These are phyloP conservation scores for Microtus oregoni DNA, from an alignment of 2,113 vertebrate species.

Conservation along the genomic window DNA sequence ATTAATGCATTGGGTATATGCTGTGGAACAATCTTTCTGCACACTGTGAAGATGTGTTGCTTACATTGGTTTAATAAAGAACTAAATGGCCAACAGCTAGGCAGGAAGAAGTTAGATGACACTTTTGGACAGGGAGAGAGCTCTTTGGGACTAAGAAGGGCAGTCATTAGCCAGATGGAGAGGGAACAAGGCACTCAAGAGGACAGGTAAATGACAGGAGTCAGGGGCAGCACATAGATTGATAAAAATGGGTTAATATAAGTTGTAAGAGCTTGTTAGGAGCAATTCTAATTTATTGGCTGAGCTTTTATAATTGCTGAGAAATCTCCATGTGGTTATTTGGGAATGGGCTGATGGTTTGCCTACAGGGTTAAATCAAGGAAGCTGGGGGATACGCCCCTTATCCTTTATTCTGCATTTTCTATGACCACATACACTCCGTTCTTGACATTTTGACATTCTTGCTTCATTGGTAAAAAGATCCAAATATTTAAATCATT, in stretches of 20 bases:
- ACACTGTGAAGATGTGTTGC: background rate
- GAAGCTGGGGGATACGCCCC: no score
- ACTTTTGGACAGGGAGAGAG: background rate
- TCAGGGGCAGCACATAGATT: background rate
- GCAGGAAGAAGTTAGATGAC: background rate
- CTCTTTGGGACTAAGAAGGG: background rate
- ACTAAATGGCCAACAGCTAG: background rate
- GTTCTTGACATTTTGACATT: background rate
- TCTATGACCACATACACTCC: background rate
- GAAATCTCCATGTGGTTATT: background rate
- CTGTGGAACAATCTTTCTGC: background rate
- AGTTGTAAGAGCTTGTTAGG: background rate
- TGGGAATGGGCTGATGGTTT: background rate
- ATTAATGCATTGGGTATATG: background rate
- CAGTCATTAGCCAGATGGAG: background rate
- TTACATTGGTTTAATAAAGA: background rate
- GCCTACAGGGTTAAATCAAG: background rate
- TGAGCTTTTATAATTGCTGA: background rate
- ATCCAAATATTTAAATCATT: background rate
- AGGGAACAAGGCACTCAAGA: background rate
- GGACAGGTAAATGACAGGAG: background rate
- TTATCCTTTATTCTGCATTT: background rate
- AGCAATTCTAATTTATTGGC: background rate
- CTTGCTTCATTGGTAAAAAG: background rate
- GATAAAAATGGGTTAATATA: background rate